Conservation (phyloP, 53 echinoderm and acorn worm species). For the Paracentrotus lividus region DNA sequence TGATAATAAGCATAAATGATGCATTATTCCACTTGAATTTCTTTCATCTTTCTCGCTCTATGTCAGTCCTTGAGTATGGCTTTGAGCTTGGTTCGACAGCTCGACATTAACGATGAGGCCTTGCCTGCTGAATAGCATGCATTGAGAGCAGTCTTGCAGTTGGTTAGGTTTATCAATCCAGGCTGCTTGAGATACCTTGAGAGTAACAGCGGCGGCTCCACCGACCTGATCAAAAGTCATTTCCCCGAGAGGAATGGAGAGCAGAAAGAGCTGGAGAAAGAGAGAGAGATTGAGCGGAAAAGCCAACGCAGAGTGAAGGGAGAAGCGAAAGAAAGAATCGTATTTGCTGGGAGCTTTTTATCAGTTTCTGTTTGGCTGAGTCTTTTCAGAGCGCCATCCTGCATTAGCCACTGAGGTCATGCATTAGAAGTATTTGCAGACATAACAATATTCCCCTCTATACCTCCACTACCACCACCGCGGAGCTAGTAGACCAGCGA, state of each 20-base stretch:
- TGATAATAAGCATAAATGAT: slow-evolving; percentile 38
- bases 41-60: background rate
- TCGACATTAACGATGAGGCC: slow-evolving; percentile 30
- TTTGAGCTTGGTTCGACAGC: slow-evolving; percentile 45
- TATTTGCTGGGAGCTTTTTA: slow-evolving; percentile 63
- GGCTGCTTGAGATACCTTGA: slow-evolving; percentile 29
- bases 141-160: slow-evolving; percentile 48
- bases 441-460: slow-evolving; percentile 64
- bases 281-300: slow-evolving; percentile 7
- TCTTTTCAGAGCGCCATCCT: slow-evolving; percentile 56
- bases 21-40: slow-evolving; percentile 45
- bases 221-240: slow-evolving; percentile 56
- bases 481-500: slow-evolving; percentile 42
- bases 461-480: slow-evolving; percentile 39
- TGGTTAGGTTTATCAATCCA: slow-evolving; percentile 28
- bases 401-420: slow-evolving; percentile 49
- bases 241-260: slow-evolving; percentile 44
- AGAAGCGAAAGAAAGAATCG: slow-evolving; percentile 35
- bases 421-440: slow-evolving; percentile 63
- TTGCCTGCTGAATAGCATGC: slow-evolving; percentile 6
- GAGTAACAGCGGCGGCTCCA: slow-evolving; percentile 23
- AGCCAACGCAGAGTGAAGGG: background rate
- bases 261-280: background rate
- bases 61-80: background rate
- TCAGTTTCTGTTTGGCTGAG: slow-evolving; percentile 62